phyloP scores from a whole-genome alignment of 2,113 vertebrate species.

The Vulpes vulpes region DNA sequence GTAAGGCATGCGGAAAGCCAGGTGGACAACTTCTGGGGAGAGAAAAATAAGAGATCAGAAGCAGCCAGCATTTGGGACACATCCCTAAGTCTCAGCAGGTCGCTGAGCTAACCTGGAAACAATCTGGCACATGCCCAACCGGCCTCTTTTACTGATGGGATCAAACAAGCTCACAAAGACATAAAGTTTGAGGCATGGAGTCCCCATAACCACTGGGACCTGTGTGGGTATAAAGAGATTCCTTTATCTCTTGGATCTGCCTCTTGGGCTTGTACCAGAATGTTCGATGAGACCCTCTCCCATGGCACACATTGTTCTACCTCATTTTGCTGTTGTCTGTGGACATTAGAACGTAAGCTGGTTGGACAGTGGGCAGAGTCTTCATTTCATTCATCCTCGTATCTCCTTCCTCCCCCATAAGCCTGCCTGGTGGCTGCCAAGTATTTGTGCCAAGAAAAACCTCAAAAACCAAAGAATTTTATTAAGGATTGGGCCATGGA shows the following conservation, averaged over 20 bases:
- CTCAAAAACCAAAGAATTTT: neutral
- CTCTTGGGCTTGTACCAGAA: neutral
- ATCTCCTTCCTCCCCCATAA: neutral
- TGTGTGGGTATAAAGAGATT: no score
- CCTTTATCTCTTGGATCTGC: neutral
- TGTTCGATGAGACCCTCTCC: neutral
- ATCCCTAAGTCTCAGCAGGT: neutral
- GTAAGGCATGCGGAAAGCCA: neutral
- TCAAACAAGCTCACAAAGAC: neutral
- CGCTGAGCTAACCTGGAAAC: neutral
- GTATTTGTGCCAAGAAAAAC: neutral
- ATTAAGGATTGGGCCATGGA: neutral
- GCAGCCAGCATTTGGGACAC: no score
- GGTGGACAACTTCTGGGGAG: neutral
- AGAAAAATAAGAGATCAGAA: neutral
- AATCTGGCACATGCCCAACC: neutral
- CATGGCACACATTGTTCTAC: neutral
- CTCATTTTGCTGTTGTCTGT: neutral
- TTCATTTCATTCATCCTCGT: neutral
- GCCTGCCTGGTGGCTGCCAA: neutral
- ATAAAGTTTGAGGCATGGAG: no score
- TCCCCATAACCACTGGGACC: neutral
- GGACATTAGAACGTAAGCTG: fast-evolving
- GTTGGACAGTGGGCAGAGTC: fast-evolving
- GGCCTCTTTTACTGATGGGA: neutral